Base-by-base conservation (phyloP, 2,888 invertebrate genomes). In the Drosophila recens region DNA sequence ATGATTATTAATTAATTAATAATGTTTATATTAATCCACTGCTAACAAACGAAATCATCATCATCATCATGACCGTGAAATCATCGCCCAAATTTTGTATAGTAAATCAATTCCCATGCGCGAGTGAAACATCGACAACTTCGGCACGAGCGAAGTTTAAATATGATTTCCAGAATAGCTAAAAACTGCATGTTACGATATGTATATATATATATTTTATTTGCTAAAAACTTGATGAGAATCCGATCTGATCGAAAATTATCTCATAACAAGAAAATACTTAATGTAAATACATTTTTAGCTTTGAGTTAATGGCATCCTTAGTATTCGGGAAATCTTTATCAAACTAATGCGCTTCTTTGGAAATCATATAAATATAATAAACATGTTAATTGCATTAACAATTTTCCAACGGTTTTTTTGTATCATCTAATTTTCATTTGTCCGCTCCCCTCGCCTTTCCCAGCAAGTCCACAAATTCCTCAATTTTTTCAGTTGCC, bases 21-120 rank as follows among this genome's bases (percentile, higher is more conserved):
- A 84, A 87, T 82, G 82, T 89, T 89, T 87, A 88, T 84, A 86
- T 77, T 80, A 80, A 84, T 79, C 78, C 71, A 88, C 79, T 88
- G 76, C 83, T 82, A 80, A 86, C 82, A 81, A 67, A 70, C 63
- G 27, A 59, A 66, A 82, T 76, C 76, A 65, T 70, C 65, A 42
- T 45, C 58, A 36, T 80, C 82, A 85, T 82, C 75, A 80, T 75
- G 43, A 53, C 75, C 75, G 78, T 62, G 54, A 68, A 68, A 64
- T 69, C 64, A 75, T 74, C 70, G 75, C 59, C 42, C 62, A 46
- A 66, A 58, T 74, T 78, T 84, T 87, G 87, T 87, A 83, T 87
- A 83, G 87, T 80, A 79, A 73, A 75, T 63, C 38, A 73, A n/a
- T n/a, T n/a, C n/a, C n/a, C n/a, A n/a, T n/a, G 78, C 84, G 80